These are phyloP conservation scores for Teinopalpus imperialis DNA, from an alignment of 2,888 invertebrate species.

Conservation along the genomic window DNA sequence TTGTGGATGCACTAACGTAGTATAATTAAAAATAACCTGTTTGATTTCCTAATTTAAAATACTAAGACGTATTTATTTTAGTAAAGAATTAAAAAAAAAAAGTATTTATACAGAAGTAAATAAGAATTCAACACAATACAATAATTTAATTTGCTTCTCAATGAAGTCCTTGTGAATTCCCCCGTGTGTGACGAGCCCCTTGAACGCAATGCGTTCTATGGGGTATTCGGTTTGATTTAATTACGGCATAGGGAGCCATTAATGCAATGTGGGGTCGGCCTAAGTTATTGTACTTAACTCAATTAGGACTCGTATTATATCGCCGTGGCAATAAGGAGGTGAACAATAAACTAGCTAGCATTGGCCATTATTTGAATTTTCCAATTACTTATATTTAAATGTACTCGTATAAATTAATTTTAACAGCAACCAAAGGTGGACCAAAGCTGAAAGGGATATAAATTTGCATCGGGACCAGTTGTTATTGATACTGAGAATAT, in stretches of 20 bases:
- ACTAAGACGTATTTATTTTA: no score
- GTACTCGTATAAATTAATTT: conserved; percentile 16
- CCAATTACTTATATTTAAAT: conserved; percentile 5
- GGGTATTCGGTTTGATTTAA: conserved; percentile 24
- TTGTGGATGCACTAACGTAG: no score
- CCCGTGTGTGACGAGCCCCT: conserved; percentile 14
- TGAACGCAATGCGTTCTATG: conserved; percentile 13
- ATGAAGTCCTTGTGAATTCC: conserved; percentile 18
- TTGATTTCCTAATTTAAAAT: no score
- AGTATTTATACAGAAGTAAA: no score
- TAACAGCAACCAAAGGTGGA: conserved; percentile 4
- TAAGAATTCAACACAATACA: no score
- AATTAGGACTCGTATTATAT: conserved; percentile 25
- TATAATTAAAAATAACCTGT: no score
- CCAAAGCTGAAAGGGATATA: no score
- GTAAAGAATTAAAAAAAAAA: no score
- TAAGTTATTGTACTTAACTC: conserved; percentile 26
- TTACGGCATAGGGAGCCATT: conserved; percentile 23
- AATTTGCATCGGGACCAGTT: conserved; percentile 1
- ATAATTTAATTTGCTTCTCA: no score
- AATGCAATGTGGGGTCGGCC: conserved; percentile 23
- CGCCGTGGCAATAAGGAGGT: conserved; percentile 14
- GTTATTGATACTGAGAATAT: background rate
- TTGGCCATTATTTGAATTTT: conserved; percentile 6
- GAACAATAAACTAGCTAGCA: conserved; percentile 9